Evolutionary conservation across 2,888 invertebrate genomes (phyloP).

Genomic region (Meandrusa payeni): DNA sequence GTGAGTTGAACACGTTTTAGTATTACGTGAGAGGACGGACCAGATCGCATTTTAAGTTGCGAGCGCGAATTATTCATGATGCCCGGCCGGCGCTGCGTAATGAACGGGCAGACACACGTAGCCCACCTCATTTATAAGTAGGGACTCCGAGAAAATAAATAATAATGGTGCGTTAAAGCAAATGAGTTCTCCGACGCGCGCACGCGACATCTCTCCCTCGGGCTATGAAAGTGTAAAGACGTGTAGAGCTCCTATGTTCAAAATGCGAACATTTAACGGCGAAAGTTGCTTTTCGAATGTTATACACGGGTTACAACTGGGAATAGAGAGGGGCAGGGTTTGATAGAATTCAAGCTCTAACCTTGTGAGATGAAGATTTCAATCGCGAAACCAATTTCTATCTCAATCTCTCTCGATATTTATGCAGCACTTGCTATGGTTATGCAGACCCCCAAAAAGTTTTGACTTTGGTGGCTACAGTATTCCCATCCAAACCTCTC

Average conservation of each 20-base stretch:
- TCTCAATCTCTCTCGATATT: no score
- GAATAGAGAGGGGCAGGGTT: no score
- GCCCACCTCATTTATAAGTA: background rate
- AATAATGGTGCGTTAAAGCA: slow-evolving; percentile 16
- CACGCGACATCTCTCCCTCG: slow-evolving; percentile 20
- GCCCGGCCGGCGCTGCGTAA: slow-evolving; percentile 11
- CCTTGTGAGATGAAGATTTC: no score
- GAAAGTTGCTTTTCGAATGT: background rate
- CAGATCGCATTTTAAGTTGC: slow-evolving; percentile 4
- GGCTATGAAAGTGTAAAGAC: slow-evolving; percentile 16
- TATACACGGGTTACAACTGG: background rate
- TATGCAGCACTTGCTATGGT: no score
- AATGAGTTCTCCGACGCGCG: slow-evolving; percentile 17
- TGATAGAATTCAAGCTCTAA: no score
- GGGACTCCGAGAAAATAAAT: slow-evolving; percentile 18
- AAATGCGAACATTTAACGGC: slow-evolving; percentile 7
- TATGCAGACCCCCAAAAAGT: no score
- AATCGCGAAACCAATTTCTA: no score
- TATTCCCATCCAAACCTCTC: no score
- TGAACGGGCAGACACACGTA: slow-evolving; percentile 6
- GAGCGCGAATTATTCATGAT: slow-evolving; percentile 26
- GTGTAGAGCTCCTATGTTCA: background rate
- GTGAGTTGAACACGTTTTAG: background rate
- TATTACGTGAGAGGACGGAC: background rate
- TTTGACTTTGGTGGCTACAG: no score